phyloP scores from a whole-genome alignment of 2,888 invertebrate species.

The Acanthosepion pharaonis region DNA sequence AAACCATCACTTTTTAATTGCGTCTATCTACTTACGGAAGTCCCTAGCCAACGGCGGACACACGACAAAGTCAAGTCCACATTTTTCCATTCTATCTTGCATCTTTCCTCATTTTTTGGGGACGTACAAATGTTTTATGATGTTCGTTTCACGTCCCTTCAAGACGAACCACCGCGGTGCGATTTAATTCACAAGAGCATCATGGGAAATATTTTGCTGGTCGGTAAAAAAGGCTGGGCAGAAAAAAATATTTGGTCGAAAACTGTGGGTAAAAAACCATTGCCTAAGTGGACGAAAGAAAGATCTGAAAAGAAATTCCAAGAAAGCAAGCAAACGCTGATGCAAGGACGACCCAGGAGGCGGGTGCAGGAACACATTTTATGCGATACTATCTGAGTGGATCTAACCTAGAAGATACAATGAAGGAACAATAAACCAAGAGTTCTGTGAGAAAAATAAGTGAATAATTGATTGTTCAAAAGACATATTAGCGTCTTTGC shows the following conservation, averaged over 20 bases:
- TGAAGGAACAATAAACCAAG: too few species aligned
- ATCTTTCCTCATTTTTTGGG: not conserved
- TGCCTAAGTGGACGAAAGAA: too few species aligned
- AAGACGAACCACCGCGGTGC: not conserved
- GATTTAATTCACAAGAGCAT: not conserved
- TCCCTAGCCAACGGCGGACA: not conserved
- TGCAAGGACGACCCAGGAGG: too few species aligned
- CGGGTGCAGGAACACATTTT: too few species aligned
- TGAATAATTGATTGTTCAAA: too few species aligned
- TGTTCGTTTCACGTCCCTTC: not conserved
- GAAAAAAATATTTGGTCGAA: not conserved
- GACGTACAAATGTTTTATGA: not conserved
- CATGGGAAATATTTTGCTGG: not conserved
- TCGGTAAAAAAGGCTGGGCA: not conserved
- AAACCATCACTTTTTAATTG: not conserved
- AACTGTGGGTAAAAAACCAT: too few species aligned
- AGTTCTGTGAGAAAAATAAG: too few species aligned
- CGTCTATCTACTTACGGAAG: constrained; percentile 22
- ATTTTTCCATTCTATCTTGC: not conserved
- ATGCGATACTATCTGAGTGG: too few species aligned
- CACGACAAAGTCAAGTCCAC: not conserved
- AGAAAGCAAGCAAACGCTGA: too few species aligned
- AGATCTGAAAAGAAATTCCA: too few species aligned
- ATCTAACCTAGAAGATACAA: too few species aligned
- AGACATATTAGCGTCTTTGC: too few species aligned